Percentiles rank a stretch among this genome's conserved stretches.
Evolutionary conservation across 2,113 vertebrate genomes (phyloP).

Genomic region (Megaleporinus macrocephalus): DNA sequence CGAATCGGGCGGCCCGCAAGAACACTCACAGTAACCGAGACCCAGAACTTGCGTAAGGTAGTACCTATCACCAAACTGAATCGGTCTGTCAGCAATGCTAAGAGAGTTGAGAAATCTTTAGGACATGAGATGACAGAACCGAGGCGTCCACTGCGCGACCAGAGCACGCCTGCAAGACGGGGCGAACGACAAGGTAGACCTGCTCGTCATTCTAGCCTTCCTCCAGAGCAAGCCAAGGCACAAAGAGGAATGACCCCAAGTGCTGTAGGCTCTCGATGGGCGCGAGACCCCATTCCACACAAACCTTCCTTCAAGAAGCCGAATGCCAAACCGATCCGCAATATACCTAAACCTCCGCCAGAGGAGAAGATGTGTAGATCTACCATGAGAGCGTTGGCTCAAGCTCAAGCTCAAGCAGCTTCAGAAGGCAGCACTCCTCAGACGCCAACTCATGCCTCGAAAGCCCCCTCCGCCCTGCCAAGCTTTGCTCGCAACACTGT

Average conservation of each 20-base stretch:
- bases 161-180: slow-evolving; percentile 78
- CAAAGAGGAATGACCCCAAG: slow-evolving; percentile 68
- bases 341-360: slow-evolving; percentile 77
- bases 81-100: slow-evolving; percentile 68
- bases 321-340: slow-evolving; percentile 85
- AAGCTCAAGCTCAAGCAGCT: slow-evolving; percentile 63
- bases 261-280: slow-evolving; percentile 66
- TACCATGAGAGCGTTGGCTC: slow-evolving; percentile 75
- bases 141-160: slow-evolving; percentile 74
- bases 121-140: slow-evolving; percentile 70
- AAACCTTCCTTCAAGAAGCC: slow-evolving; percentile 82
- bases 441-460: slow-evolving; percentile 60
- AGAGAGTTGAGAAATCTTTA: slow-evolving; percentile 71
- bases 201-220: slow-evolving; percentile 79
- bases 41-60: slow-evolving; percentile 88
- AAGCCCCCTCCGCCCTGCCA: slow-evolving; percentile 72
- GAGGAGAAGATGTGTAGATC: slow-evolving; percentile 90
- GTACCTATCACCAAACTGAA: slow-evolving; percentile 86
- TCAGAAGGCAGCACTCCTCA: slow-evolving; percentile 71
- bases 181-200: slow-evolving; percentile 76
- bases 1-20: slow-evolving; percentile 74
- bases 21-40: slow-evolving; percentile 83
- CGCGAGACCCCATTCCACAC: slow-evolving; percentile 72
- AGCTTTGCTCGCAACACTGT: slow-evolving; percentile 92
- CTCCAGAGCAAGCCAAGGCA: slow-evolving; percentile 81